These are phyloP conservation scores for Rhinoraja longicauda DNA, from an alignment of 2,797 vertebrate species.

Conservation along the genomic window DNA sequence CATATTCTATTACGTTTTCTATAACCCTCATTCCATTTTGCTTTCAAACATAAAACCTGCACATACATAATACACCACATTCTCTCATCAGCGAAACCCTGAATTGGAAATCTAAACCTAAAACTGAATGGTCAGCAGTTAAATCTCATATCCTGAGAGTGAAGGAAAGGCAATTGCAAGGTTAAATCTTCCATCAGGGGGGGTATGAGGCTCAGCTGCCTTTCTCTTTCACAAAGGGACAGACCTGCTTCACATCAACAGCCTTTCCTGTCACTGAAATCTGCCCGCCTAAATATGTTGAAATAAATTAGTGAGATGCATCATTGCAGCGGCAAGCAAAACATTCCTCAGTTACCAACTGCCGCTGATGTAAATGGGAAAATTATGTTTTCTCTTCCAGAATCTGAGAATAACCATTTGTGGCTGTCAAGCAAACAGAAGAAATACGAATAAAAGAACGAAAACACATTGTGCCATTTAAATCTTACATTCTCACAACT, in stretches of 20 bases:
- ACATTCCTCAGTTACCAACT: neutral
- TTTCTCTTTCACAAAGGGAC: neutral
- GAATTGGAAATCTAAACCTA: neutral
- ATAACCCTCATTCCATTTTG: neutral
- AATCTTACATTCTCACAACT: neutral
- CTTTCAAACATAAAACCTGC: neutral
- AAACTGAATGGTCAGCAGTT: neutral
- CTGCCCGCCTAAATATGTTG: neutral
- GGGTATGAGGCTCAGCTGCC: neutral
- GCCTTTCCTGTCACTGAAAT: neutral
- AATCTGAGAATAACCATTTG: neutral
- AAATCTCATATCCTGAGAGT: neutral
- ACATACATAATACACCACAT: neutral
- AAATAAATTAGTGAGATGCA: neutral
- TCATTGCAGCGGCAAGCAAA: neutral
- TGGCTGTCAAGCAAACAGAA: neutral
- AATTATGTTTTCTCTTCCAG: neutral
- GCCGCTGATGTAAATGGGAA: neutral
- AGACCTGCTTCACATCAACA: neutral
- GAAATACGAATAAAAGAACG: neutral
- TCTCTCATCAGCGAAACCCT: neutral
- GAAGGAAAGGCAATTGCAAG: neutral
- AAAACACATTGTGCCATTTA: neutral
- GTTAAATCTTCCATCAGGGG: neutral
- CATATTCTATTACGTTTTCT: neutral